Percentiles rank a stretch among this genome's conserved stretches.
phyloP scores from a whole-genome alignment of 2,113 vertebrate genomes.

The Todiramphus saurophagus region DNA sequence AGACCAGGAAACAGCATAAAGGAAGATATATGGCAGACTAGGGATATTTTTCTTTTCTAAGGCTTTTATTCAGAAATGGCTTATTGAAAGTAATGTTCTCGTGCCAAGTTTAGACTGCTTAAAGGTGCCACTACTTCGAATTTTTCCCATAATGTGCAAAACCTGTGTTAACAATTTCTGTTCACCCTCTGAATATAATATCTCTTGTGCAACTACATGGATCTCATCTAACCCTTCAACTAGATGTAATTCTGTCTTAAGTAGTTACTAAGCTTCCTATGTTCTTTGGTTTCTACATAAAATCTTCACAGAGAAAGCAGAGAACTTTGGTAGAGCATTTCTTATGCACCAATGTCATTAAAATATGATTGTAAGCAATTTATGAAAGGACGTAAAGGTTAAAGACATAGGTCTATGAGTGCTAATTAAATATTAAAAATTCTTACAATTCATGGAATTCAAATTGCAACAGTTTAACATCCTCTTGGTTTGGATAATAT shows the following conservation, averaged over 20 bases:
- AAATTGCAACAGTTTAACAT: neutral
- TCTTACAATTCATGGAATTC: slow-evolving; percentile 4
- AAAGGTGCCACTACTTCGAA: neutral
- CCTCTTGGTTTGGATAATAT: slow-evolving; percentile 4
- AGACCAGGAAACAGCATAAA: neutral
- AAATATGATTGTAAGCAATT: neutral
- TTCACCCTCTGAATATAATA: neutral
- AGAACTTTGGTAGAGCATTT: neutral
- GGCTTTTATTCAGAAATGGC: neutral
- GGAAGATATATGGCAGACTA: neutral
- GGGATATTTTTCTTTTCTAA: neutral
- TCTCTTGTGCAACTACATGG: neutral
- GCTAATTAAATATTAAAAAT: slow-evolving; percentile 4
- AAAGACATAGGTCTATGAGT: neutral
- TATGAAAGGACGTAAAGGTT: neutral
- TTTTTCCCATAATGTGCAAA: neutral
- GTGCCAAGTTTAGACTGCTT: neutral
- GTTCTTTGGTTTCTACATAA: neutral
- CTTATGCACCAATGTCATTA: neutral
- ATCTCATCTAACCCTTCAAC: neutral
- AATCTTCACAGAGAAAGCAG: neutral
- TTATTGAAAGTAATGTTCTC: neutral
- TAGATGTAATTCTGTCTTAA: neutral
- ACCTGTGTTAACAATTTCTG: neutral
- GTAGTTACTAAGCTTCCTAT: neutral